Percentiles rank a stretch among this genome's conserved stretches.
phyloP scores from a whole-genome alignment of 2,888 invertebrate species.

The Drosophila bunnanda region DNA sequence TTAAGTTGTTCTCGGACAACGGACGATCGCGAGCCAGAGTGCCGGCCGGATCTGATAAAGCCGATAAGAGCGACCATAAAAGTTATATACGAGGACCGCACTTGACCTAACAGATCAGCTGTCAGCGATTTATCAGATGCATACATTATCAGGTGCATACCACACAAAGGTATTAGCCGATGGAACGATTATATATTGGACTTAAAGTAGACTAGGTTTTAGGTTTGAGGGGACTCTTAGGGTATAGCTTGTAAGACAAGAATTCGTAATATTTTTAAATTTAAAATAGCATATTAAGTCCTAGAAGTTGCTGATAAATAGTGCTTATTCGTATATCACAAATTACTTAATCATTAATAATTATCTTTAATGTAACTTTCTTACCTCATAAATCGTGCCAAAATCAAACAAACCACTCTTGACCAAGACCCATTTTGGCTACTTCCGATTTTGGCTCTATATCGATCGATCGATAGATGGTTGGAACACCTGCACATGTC shows the following conservation, averaged over 20 bases:
- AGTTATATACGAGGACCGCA: slow-evolving; percentile 65
- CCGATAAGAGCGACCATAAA: slow-evolving; percentile 66
- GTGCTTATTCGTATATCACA: too few species aligned
- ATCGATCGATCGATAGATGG: slow-evolving; percentile 34
- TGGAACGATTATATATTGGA: not conserved
- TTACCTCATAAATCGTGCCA: not conserved
- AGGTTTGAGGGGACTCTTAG: too few species aligned
- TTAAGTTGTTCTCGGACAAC: slow-evolving; percentile 69
- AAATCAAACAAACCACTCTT: slow-evolving; percentile 48
- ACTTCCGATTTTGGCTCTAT: slow-evolving; percentile 47
- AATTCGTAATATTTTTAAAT: not conserved
- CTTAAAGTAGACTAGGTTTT: too few species aligned
- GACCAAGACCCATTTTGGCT: slow-evolving; percentile 68
- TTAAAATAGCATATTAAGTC: not conserved
- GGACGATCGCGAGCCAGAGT: slow-evolving; percentile 7
- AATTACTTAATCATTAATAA: too few species aligned
- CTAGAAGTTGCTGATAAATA: not conserved
- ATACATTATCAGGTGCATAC: slow-evolving; percentile 20
- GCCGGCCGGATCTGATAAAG: slow-evolving; percentile 60
- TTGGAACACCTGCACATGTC: slow-evolving; percentile 71
- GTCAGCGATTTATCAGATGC: slow-evolving; percentile 59
- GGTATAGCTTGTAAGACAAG: not conserved
- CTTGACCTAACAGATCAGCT: slow-evolving; percentile 68
- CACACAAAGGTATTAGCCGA: not conserved
- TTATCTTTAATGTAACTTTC: not conserved